Conservation (phyloP, 2,113 vertebrate genomes). For the Gyps fulvus region DNA sequence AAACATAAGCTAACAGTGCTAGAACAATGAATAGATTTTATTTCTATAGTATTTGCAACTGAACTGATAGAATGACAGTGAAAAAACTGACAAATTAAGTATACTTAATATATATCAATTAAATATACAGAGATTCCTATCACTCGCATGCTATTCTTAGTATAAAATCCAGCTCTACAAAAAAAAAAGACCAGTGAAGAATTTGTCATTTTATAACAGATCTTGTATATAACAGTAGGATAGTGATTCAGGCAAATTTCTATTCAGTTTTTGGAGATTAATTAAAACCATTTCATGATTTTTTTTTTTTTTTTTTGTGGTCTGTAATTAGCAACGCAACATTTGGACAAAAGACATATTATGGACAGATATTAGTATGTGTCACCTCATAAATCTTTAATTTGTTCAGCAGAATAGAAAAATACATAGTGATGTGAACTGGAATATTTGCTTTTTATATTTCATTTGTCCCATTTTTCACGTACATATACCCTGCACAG, state of each 20-base stretch:
- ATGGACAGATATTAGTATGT: background rate
- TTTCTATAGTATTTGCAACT: background rate
- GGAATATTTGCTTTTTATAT: background rate
- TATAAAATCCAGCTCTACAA: background rate
- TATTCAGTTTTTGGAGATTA: background rate
- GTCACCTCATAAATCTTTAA: background rate
- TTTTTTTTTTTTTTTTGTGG: background rate
- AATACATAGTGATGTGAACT: background rate
- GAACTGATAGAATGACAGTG: background rate
- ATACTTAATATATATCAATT: background rate
- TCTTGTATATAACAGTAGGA: background rate
- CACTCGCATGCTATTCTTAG: background rate
- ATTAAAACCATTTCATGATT: background rate
- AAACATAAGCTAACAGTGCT: background rate
- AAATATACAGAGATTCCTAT: background rate
- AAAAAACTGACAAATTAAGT: background rate
- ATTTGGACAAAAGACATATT: background rate
- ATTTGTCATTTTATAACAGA: background rate
- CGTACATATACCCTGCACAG: background rate
- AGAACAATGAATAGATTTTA: background rate
- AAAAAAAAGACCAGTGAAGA: background rate
- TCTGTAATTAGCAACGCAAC: background rate
- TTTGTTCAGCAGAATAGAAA: background rate
- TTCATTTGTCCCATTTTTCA: background rate
- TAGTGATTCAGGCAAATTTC: background rate